Base-by-base conservation (phyloP, 2,113 vertebrate genomes). In the Melanerpes formicivorus region DNA sequence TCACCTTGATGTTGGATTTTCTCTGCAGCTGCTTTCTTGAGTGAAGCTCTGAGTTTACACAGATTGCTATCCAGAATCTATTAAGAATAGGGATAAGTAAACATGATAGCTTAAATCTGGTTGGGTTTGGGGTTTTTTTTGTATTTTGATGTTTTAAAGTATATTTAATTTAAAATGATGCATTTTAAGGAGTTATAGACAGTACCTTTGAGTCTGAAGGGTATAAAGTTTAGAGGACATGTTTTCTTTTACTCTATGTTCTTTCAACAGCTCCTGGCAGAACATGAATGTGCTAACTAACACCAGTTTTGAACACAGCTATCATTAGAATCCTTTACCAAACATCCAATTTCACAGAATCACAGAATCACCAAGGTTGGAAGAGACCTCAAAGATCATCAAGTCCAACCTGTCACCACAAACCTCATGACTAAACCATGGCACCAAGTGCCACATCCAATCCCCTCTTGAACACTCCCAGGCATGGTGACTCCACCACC, bases 61-160 rank as follows among this genome's bases (percentile, higher is more conserved):
- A 98, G 97, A 93, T 98, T 98, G 79, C 70, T 90, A 82, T 98
- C 98, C 90, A 99, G 96, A 91, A 98, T 98, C 98, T 99, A 60
- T 42, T 80, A 27, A 92, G 62, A 93, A 66, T 50, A 93, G 11
- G 37, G 3, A 81, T 22, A 32, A 23, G 9, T 66, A 90, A 55
- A 73, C 48, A 42, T 14, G 42, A n/a, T 26, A 84, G 18, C 5
- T 63, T 78, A 85, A 65, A 8, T 0, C 21, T 67, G 91, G 7
- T 2, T 71, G 16, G n/a, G 10, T 1, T 3, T 44, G 15, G 40
- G 10, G 10, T 11, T 44, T 44, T 44, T 44, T 44, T 15, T 44
- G 14, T 42, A 15, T 60, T 71, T 46, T 10, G 3, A 2, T 8
- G 4, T 10, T 67, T 89, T 56, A 5, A 7, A 16, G 17, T 17